Conservation (phyloP, 1,140 invertebrate species). For the Danaus plexippus region DNA sequence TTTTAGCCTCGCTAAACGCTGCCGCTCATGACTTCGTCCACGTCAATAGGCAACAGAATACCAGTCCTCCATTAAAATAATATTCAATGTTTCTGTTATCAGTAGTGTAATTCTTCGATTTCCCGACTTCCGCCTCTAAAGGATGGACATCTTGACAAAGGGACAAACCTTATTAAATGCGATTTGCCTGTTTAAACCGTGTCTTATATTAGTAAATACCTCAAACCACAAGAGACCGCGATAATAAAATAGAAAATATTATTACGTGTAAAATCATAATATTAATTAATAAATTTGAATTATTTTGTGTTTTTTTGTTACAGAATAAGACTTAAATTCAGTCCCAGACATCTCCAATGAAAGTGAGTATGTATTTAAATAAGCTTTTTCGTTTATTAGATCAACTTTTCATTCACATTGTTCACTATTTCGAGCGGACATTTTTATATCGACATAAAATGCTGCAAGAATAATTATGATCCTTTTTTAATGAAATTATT, state of each 20-base stretch:
- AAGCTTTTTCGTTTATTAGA: too few species aligned
- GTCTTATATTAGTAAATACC: too few species aligned
- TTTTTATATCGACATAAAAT: too few species aligned
- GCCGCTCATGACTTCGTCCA: slow-evolving; percentile 11
- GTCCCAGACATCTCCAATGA: too few species aligned
- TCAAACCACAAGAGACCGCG: too few species aligned
- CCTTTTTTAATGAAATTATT: too few species aligned
- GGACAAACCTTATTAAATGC: slow-evolving; percentile 4
- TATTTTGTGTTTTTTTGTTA: slow-evolving; percentile 4
- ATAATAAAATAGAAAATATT: too few species aligned
- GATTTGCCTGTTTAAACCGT: too few species aligned
- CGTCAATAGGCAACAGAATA: slow-evolving; percentile 14
- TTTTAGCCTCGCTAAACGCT: neutral
- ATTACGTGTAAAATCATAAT: too few species aligned
- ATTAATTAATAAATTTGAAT: neutral
- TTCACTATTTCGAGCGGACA: too few species aligned
- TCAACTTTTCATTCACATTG: too few species aligned
- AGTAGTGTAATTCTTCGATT: slow-evolving; percentile 30
- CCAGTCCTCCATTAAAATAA: slow-evolving; percentile 32
- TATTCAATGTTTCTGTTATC: slow-evolving; percentile 27
- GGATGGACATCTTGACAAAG: slow-evolving; percentile 19
- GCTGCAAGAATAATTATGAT: neutral
- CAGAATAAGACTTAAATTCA: neutral
- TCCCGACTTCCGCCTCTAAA: slow-evolving; percentile 22
- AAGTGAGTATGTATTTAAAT: too few species aligned